Conservation (phyloP, 2,888 invertebrate species). For the Physocephala rufipes region DNA sequence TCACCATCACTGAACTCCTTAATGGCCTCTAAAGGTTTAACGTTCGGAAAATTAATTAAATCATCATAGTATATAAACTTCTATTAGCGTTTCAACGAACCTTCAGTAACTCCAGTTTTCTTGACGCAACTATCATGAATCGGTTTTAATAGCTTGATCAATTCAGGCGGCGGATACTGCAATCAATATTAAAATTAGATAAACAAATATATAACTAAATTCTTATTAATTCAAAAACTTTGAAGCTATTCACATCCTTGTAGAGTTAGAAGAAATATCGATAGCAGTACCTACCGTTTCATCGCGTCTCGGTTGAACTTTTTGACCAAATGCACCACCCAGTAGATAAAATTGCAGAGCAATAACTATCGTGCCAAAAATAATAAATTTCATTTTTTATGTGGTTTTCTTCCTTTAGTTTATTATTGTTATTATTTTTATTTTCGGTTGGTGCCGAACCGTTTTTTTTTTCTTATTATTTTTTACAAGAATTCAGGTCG, state of each 20-base stretch:
- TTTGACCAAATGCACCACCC: neutral
- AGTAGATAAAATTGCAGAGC: constrained; percentile 26
- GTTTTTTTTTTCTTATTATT: no score
- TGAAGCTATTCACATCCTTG: neutral
- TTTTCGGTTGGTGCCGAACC: constrained; percentile 10
- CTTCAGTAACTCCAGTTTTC: neutral
- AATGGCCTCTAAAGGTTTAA: constrained; percentile 62
- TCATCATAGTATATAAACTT: no score
- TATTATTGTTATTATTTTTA: no score
- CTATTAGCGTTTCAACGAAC: neutral
- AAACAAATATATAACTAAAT: constrained; percentile 1
- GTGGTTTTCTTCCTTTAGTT: neutral
- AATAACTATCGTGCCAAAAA: neutral
- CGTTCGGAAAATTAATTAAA: no score
- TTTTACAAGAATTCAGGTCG: constrained; percentile 41
- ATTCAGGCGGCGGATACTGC: neutral
- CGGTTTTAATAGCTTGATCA: no score
- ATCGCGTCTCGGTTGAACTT: constrained; percentile 53
- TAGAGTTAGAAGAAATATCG: no score
- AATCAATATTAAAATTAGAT: constrained; percentile 9
- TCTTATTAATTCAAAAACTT: neutral
- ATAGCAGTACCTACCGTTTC: constrained; percentile 53
- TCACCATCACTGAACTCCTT: constrained; percentile 65
- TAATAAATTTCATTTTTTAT: neutral
- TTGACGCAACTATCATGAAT: no score